Evolutionary conservation across 2,797 vertebrate species (phyloP).

Genomic region (Parauchenoglanis ngamensis): DNA sequence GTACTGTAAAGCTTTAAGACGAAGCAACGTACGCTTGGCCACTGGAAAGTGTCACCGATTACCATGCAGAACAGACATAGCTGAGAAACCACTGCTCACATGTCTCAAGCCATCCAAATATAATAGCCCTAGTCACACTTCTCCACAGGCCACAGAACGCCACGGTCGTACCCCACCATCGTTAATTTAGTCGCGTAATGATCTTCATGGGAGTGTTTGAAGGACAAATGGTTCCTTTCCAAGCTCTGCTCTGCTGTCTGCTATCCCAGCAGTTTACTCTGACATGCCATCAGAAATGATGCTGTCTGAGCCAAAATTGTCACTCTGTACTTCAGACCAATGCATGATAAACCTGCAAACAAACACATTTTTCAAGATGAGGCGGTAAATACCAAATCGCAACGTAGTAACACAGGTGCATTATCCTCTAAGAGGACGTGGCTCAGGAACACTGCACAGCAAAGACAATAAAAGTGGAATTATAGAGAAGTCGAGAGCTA

Average conservation of each 20-base stretch:
- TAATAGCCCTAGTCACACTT: slow-evolving; percentile 30
- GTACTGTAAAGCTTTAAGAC: slow-evolving; percentile 66
- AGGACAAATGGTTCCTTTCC: slow-evolving; percentile 61
- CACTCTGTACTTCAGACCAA: slow-evolving; percentile 67
- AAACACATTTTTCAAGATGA: slow-evolving; percentile 64
- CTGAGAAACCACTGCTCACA: slow-evolving; percentile 27
- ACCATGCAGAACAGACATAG: slow-evolving; percentile 22
- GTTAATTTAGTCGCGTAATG: slow-evolving; percentile 67
- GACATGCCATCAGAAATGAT: slow-evolving; percentile 71
- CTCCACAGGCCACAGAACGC: slow-evolving; percentile 14
- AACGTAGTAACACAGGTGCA: slow-evolving; percentile 60
- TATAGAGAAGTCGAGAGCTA: slow-evolving; percentile 49
- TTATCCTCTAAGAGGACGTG: slow-evolving; percentile 59
- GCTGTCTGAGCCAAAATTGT: slow-evolving; percentile 68
- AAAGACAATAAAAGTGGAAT: slow-evolving; percentile 68
- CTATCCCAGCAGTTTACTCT: slow-evolving; percentile 64
- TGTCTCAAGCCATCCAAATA: slow-evolving; percentile 3
- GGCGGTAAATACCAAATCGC: slow-evolving; percentile 61
- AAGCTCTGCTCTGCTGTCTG: slow-evolving; percentile 63
- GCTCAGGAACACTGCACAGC: slow-evolving; percentile 57
- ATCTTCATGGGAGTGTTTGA: slow-evolving; percentile 68
- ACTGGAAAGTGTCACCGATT: slow-evolving; percentile 24
- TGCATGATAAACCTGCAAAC: slow-evolving; percentile 68
- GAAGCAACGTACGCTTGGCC: slow-evolving; percentile 57
- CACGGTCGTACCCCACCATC: slow-evolving; percentile 30